Evolutionary conservation across 1,140 invertebrate species (phyloP).

Genomic region (Acromyrmex heyeri): DNA sequence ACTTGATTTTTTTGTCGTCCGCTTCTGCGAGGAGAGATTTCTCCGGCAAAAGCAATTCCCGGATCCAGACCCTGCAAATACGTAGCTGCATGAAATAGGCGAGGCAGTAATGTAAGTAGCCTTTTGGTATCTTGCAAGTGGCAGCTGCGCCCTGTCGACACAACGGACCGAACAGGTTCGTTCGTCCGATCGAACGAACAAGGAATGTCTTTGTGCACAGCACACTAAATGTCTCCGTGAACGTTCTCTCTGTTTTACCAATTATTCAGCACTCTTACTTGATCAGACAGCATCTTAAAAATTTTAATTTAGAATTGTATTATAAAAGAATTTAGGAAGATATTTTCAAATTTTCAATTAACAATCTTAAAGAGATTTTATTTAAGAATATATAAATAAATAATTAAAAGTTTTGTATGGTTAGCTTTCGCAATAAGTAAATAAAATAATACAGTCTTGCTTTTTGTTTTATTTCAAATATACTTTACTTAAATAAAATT

Average conservation of each 20-base stretch:
- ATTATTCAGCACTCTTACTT: slow-evolving; percentile 41
- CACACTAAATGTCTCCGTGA: slow-evolving; percentile 21
- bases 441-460: background rate
- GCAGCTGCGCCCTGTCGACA: slow-evolving; percentile 38
- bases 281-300: background rate
- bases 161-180: slow-evolving; percentile 44
- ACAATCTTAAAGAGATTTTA: background rate
- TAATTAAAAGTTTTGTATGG: background rate
- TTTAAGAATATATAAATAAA: background rate
- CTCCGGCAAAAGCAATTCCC: slow-evolving; percentile 36
- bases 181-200: slow-evolving; percentile 13
- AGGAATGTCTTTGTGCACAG: slow-evolving; percentile 45
- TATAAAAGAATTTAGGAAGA: too few relatives aligned
- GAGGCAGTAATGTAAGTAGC: slow-evolving; percentile 39
- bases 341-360: background rate
- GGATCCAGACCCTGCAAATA: slow-evolving; percentile 5
- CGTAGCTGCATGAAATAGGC: slow-evolving; percentile 27
- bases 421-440: background rate
- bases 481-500: background rate
- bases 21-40: slow-evolving; percentile 13
- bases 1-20: slow-evolving; percentile 16
- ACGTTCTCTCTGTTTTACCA: slow-evolving; percentile 7
- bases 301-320: background rate
- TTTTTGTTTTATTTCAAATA: background rate
- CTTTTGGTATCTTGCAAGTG: slow-evolving; percentile 45